Evolutionary conservation across 2,797 vertebrate genomes (phyloP).

Genomic region (Danio tinwini): DNA sequence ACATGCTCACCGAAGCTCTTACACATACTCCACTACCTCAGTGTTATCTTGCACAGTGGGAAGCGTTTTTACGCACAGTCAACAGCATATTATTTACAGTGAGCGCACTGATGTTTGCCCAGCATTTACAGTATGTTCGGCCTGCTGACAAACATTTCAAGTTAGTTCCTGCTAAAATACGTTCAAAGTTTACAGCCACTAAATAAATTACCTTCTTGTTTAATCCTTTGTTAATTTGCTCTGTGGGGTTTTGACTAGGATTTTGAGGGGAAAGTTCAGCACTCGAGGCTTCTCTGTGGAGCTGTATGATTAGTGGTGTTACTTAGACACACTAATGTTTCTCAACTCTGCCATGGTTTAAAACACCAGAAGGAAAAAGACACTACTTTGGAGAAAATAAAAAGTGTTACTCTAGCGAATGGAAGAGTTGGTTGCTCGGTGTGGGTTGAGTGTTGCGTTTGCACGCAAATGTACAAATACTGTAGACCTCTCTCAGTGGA

Average conservation of each 20-base stretch:
- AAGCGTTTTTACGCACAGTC: conserved; percentile 56
- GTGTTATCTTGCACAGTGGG: conserved; percentile 48
- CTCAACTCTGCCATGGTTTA: conserved; percentile 43
- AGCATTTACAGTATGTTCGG: conserved; percentile 49
- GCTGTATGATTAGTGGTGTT: conserved; percentile 44
- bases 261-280: conserved; percentile 37
- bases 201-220: neutral
- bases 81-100: conserved; percentile 64
- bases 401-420: conserved; percentile 26
- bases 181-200: conserved; percentile 20
- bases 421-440: neutral
- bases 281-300: conserved; percentile 40
- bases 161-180: conserved; percentile 55
- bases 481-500: neutral
- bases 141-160: conserved; percentile 54
- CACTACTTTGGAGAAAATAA: conserved; percentile 49
- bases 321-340: conserved; percentile 38
- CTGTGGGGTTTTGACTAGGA: conserved; percentile 31
- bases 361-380: conserved; percentile 54
- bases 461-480: conserved; percentile 19
- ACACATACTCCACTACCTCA: conserved; percentile 20
- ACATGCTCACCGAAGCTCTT: conserved; percentile 27
- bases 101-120: conserved; percentile 52
- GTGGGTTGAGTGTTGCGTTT: conserved; percentile 7
- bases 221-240: conserved; percentile 48